Evolutionary conservation across 2,797 vertebrate species (phyloP).

Genomic region (Ispidina picta): DNA sequence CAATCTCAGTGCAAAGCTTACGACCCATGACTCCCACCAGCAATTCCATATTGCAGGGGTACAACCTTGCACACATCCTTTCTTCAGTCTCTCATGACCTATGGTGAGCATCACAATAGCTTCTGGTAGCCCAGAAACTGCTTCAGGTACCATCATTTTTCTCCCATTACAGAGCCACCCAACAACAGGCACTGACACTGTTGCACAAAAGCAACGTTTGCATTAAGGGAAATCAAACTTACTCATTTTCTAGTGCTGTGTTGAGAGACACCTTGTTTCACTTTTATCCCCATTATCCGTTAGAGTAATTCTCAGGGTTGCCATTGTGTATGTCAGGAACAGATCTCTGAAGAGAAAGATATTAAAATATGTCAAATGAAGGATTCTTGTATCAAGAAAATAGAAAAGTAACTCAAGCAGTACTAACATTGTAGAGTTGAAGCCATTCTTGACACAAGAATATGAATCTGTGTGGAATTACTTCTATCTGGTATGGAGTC

Average conservation of each 20-base stretch:
- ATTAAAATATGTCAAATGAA: neutral
- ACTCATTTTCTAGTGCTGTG: neutral
- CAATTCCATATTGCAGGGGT: neutral
- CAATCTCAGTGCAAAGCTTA: neutral
- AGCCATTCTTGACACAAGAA: neutral
- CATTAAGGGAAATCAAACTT: neutral
- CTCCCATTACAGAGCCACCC: neutral
- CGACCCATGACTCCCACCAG: neutral
- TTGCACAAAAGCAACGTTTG: neutral
- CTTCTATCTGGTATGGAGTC: neutral
- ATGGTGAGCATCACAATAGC: neutral
- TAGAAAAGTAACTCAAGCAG: neutral
- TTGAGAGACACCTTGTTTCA: neutral
- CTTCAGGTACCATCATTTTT: neutral
- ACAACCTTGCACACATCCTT: neutral
- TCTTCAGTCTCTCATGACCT: neutral
- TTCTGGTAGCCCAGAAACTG: neutral
- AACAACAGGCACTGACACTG: neutral
- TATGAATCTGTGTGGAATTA: neutral
- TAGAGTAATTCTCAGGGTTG: neutral
- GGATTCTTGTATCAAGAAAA: neutral
- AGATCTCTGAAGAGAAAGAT: neutral
- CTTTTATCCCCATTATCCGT: neutral
- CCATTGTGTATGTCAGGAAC: neutral
- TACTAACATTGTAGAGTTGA: neutral